Evolutionary conservation across 1,140 invertebrate species (phyloP), one percentile per base, ranked within the genome.

Genomic region (Meteorus sp.): DNA sequence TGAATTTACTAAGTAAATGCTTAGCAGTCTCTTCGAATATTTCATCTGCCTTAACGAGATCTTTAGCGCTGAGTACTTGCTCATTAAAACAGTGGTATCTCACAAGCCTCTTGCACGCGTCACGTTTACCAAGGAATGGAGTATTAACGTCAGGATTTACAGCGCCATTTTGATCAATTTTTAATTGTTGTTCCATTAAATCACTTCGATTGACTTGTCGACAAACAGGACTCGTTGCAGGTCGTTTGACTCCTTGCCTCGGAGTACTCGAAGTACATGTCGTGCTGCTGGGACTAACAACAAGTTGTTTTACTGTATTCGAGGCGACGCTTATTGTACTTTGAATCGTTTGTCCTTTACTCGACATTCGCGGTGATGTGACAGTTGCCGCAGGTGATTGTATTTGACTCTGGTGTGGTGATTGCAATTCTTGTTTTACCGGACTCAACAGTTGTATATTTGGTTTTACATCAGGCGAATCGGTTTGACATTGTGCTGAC

Each of bases 1-100:
- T 81, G 69, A 88, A 91, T 78, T 91, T 92, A 55, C 86, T 85
- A 9, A 93, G 77, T 47, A 93, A 81, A 69, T 87, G 85, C 68
- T 86, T 80, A 0, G 91, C 87, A 5, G 88, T 87, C 61, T 87
- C 80, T 64, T 90, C 88, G 75, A 93, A 93, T 62, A 87, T 83
- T 62, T 88, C 84, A 69, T 93, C 90, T 56, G 89, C 90, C 64
- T 91, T 89, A 39, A 85, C 80, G 37, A 90, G 80, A 69, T 90
- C 86, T 63, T 86, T 83, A 39, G 85, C 80, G 59, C 83, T 85
- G 17, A 87, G 78, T 39, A 86, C 84, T 52, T 85, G 83, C 60
- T 91, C 87, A 69, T 90, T 85, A 66, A 88, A 88, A 51, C 92
- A 90, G 76, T 95, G 93, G 78, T 93, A 94, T 35, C 89, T 83